Evolutionary conservation across 2,888 invertebrate genomes (phyloP), one percentile per base, ranked within the genome.

Genomic region (Drosophila paramelanica): DNA sequence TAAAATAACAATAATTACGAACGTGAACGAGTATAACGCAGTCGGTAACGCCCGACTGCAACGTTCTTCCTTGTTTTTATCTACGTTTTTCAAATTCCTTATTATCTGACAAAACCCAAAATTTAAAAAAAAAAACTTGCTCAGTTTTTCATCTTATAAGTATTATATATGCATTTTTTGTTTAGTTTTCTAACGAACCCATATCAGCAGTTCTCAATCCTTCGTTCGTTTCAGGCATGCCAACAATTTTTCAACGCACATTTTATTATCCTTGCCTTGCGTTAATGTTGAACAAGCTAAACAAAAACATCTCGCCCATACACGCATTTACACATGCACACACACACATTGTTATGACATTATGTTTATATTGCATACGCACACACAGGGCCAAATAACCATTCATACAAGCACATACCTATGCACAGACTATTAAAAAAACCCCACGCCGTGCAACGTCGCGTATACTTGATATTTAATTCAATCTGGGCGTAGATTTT

Each of bases 401-500:
- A 43, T 59, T 64, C 43, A 43, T 62, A 70, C 55, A 60, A 17
- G 17, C 46, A 53, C 55, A 39, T n/a, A 60, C 41, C 17, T 17
- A 56, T 42, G 47, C 20, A 27, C 27, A 60, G 38, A 43, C 49
- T 43, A 56, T 57, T 58, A 41, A 47, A 41, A 41, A 43, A 53
- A 45, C 42, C 51, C 58, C 62, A 71, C 67, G 66, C 51, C 20
- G 59, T 20, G 69, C 59, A 56, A 59, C 79, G 68, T 45, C 25
- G 81, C 81, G 79, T 83, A 83, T 79, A 72, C 81, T 84, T 84
- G 77, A 83, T 84, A 83, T 84, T 83, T 83, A 77, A 83, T 84
- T 83, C 80, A 83, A 83, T 83, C 85, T 79, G 78, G 67, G 79
- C 81, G 81, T 77, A 72, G 79, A 72, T 72, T 81, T 69, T 70